These are phyloP conservation scores for Scleropages formosus DNA, from an alignment of 2,797 vertebrate species.

Conservation along the genomic window DNA sequence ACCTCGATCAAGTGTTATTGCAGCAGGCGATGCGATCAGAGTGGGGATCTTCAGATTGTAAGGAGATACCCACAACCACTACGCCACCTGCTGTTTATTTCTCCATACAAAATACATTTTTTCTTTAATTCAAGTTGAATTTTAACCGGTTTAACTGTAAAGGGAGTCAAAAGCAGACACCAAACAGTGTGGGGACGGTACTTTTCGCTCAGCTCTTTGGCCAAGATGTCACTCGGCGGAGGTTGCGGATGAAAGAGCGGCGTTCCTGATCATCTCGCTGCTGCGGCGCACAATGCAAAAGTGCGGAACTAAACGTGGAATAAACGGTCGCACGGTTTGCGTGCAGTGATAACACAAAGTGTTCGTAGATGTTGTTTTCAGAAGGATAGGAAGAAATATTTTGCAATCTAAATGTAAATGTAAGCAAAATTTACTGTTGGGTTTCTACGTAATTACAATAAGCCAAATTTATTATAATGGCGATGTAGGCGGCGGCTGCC, in stretches of 20 bases:
- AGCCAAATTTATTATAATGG: constrained; percentile 71
- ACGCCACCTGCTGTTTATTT: no score
- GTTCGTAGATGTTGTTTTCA: constrained; percentile 41
- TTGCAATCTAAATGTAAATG: constrained; percentile 83
- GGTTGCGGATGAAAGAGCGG: background rate
- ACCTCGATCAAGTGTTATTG: no score
- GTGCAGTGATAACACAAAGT: constrained; percentile 46
- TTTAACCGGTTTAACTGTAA: no score
- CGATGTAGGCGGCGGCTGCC: constrained; percentile 41
- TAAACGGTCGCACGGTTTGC: constrained; percentile 46
- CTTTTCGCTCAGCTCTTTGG: background rate
- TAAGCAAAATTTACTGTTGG: constrained; percentile 74
- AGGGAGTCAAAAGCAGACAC: background rate
- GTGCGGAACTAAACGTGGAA: constrained; percentile 45
- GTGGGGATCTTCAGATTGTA: no score
- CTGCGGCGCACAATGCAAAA: constrained; percentile 5
- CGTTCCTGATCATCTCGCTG: constrained; percentile 20
- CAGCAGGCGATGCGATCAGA: no score
- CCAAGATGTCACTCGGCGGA: background rate
- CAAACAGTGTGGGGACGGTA: no score
- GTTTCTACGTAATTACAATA: constrained; percentile 72
- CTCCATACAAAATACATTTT: no score
- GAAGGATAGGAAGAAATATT: constrained; percentile 73
- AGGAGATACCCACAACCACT: no score
- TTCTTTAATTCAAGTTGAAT: no score